Percentiles rank a stretch among this genome's conserved stretches.
Evolutionary conservation across 2,888 invertebrate species (phyloP).

Genomic region (Augochlorella aurata): DNA sequence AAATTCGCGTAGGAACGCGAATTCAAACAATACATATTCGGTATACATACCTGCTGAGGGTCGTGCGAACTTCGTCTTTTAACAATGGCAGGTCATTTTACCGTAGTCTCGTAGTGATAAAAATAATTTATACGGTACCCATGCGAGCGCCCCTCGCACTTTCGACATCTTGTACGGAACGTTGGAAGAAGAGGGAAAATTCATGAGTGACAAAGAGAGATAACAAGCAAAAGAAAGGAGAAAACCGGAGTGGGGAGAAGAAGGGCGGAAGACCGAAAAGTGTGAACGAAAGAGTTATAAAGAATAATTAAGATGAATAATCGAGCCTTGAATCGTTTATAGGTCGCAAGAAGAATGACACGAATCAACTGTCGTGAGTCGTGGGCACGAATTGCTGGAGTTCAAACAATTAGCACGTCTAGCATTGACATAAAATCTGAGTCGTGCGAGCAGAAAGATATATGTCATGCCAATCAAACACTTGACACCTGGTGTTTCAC

Average conservation of each 20-base stretch:
- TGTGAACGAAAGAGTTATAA: neutral
- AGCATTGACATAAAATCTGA: constrained; percentile 14
- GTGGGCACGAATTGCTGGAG: neutral
- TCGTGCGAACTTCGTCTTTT: constrained; percentile 24
- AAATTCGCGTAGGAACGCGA: constrained; percentile 19
- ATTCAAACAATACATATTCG: constrained; percentile 5
- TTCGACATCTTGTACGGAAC: constrained; percentile 50
- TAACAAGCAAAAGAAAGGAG: constrained; percentile 45
- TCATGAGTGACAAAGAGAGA: constrained; percentile 21
- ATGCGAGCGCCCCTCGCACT: constrained; percentile 61
- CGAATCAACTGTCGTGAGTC: neutral
- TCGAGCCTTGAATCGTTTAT: constrained; percentile 7
- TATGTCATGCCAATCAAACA: constrained; percentile 14
- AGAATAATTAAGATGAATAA: neutral
- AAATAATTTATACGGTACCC: constrained; percentile 71
- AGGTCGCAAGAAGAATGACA: constrained; percentile 1
- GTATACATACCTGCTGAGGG: constrained; percentile 3
- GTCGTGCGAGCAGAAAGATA: constrained; percentile 14
- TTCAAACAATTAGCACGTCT: constrained; percentile 3
- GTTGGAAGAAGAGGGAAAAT: constrained; percentile 29
- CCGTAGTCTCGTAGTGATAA: constrained; percentile 60
- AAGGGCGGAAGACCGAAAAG: constrained; percentile 14
- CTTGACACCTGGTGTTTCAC: constrained; percentile 17
- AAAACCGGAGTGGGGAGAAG: constrained; percentile 44
- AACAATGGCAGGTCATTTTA: constrained; percentile 42